Percentiles rank a stretch among this genome's conserved stretches.
These are phyloP conservation scores for Sternotherus odoratus DNA, from an alignment of 2,797 vertebrate genomes.

Conservation along the genomic window DNA sequence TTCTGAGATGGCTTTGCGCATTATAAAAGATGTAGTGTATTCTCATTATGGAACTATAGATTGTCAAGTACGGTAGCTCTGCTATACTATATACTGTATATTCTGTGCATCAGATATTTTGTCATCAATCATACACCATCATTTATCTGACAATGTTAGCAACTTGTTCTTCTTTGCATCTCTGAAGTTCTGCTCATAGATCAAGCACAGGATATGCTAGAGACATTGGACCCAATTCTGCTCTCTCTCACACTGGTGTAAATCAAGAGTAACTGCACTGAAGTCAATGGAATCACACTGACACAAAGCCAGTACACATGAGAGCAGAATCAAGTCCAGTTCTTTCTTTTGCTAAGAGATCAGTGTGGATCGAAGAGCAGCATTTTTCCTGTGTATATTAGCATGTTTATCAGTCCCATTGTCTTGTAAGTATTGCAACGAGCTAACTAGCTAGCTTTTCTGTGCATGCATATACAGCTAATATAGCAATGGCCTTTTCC, in stretches of 20 bases:
- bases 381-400: background rate
- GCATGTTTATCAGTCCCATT: background rate
- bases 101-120: too few relatives aligned
- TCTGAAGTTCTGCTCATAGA: background rate
- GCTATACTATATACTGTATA: background rate
- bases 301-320: background rate
- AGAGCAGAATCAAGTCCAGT: background rate
- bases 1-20: rapidly evolving
- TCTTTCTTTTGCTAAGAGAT: background rate
- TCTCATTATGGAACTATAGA: too few relatives aligned
- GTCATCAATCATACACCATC: too few relatives aligned
- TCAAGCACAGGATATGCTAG: background rate
- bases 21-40: background rate
- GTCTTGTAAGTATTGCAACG: background rate
- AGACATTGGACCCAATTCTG: background rate
- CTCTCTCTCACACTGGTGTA: background rate
- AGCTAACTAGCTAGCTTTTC: background rate
- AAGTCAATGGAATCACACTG: background rate
- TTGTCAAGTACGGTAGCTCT: too few relatives aligned
- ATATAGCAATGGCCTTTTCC: too few relatives aligned
- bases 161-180: background rate
- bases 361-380: background rate
- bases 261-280: background rate
- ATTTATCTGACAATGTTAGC: background rate
- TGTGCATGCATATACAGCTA: background rate